phyloP scores from a whole-genome alignment of 2,113 vertebrate genomes.

The Indri indri region DNA sequence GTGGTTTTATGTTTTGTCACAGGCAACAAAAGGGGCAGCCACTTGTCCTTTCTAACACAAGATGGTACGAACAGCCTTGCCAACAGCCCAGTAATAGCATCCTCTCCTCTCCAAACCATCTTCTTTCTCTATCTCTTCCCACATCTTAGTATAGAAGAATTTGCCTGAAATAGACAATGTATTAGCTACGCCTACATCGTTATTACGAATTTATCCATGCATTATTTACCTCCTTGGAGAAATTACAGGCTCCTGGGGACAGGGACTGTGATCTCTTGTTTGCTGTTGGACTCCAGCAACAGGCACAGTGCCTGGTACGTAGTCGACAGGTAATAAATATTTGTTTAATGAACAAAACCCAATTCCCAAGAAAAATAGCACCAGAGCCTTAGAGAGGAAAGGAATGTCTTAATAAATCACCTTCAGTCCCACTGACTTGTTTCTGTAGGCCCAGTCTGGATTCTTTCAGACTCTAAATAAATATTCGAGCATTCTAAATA shows the following conservation, averaged over 20 bases:
- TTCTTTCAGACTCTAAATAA: neutral
- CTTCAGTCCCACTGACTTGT: neutral
- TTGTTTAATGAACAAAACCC: neutral
- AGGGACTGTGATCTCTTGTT: neutral
- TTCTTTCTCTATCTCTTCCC: neutral
- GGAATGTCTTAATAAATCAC: neutral
- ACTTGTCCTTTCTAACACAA: neutral
- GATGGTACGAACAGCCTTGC: neutral
- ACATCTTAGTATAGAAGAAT: neutral
- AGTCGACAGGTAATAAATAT: neutral
- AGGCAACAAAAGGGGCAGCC: neutral
- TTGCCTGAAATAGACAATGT: neutral
- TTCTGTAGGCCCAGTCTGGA: neutral
- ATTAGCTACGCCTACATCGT: neutral
- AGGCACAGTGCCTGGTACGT: neutral
- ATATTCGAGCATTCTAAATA: slow-evolving; percentile 23
- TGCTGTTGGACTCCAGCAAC: neutral
- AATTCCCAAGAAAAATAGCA: neutral
- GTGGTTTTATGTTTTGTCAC: neutral
- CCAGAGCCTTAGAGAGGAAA: neutral
- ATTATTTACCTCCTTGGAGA: neutral
- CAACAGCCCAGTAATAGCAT: neutral
- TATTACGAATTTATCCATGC: neutral
- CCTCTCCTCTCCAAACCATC: neutral
- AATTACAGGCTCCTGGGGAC: neutral